Conservation (phyloP, 2,113 vertebrate species). For the Brevimyrus niger region DNA sequence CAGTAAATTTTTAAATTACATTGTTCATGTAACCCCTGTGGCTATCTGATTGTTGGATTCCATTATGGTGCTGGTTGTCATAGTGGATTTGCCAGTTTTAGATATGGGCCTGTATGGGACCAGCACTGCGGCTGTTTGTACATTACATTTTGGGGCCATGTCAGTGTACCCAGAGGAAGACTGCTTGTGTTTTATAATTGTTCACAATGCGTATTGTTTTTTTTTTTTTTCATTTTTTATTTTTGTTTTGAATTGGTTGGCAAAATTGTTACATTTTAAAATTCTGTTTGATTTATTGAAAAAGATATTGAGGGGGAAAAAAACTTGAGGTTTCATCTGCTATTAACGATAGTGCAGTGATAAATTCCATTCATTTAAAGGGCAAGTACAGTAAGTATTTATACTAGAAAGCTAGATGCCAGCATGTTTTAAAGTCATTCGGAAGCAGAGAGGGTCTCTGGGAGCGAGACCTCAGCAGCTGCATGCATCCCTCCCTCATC, state of each 20-base stretch:
- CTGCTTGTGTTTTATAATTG: not conserved
- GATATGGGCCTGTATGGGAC: not conserved
- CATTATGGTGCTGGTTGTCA: not conserved
- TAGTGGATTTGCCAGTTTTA: not conserved
- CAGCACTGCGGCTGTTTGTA: not conserved
- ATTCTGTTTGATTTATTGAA: not conserved
- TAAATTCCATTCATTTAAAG: not conserved
- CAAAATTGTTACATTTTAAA: not conserved
- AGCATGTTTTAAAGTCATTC: not conserved
- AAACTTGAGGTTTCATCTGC: not conserved
- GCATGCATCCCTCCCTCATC: not conserved
- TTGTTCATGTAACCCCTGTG: not conserved
- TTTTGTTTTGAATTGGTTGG: not conserved
- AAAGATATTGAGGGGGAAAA: not conserved
- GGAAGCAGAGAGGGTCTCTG: not conserved
- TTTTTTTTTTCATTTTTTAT: too few species aligned
- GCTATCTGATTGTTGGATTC: not conserved
- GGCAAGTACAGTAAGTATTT: not conserved
- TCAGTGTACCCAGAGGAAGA: not conserved
- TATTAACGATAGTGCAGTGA: not conserved
- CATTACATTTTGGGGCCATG: not conserved
- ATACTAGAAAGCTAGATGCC: not conserved
- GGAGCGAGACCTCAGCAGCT: not conserved
- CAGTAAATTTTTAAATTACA: not conserved
- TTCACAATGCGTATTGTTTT: not conserved